A percentile compares a stretch with the other conserved stretches of the same genome.
Conservation (phyloP, 2,888 invertebrate species). For the Brenthis daphne region DNA sequence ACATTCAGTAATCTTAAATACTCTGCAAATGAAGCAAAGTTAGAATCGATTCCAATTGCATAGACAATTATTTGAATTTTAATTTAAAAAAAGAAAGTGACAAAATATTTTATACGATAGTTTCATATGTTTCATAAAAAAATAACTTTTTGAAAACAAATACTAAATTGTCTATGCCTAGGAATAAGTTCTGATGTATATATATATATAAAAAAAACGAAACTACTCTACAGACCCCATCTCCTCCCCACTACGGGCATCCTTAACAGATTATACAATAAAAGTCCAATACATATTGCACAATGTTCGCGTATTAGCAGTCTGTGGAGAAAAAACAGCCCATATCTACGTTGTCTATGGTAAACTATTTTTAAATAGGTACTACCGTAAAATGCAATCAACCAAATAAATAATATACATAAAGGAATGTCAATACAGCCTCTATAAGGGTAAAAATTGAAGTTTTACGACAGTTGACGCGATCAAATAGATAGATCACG, state of each 20-base stretch:
- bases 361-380: conserved; percentile 52
- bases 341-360: conserved; percentile 67
- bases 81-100: neutral
- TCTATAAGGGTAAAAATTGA: conserved; percentile 40
- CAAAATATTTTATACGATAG: neutral
- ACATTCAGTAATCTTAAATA: conserved; percentile 65
- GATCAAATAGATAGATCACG: conserved; percentile 1
- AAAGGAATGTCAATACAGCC: conserved; percentile 68
- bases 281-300: conserved; percentile 57
- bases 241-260: conserved; percentile 57
- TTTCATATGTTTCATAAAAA: neutral
- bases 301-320: conserved; percentile 55
- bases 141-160: neutral
- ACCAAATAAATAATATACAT: conserved; percentile 52
- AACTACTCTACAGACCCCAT: conserved; percentile 54
- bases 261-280: conserved; percentile 54
- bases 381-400: conserved; percentile 52
- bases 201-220: conserved; percentile 37
- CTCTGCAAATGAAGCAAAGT: conserved; percentile 57
- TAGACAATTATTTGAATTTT: conserved; percentile 42
- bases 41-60: conserved; percentile 55
- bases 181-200: conserved; percentile 44
- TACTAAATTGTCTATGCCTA: conserved; percentile 53
- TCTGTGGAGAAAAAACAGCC: conserved; percentile 67
- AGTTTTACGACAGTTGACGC: conserved; percentile 30